phyloP scores from a whole-genome alignment of 2,797 vertebrate genomes.

The Garrulus glandarius region DNA sequence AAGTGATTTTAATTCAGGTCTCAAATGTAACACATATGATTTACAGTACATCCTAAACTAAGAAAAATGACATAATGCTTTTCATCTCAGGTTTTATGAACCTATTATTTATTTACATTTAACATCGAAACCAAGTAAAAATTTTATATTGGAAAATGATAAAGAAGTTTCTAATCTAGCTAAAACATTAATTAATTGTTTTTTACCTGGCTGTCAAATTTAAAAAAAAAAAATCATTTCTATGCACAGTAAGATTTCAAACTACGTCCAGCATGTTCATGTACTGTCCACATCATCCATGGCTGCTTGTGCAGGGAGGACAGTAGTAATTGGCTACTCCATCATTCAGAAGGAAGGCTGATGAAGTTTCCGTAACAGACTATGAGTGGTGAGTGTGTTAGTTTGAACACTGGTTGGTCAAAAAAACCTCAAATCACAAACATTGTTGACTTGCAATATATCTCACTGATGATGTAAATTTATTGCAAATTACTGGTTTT shows the following conservation, averaged over 20 bases:
- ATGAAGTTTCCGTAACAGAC: not conserved
- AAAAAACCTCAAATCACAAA: not conserved
- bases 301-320: not conserved
- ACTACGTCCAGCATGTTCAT: not conserved
- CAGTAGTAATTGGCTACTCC: not conserved
- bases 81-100: not conserved
- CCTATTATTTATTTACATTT: not conserved
- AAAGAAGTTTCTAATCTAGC: not conserved
- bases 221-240: not conserved
- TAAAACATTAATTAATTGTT: not conserved
- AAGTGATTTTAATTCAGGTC: not conserved
- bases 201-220: not conserved
- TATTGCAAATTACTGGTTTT: not conserved
- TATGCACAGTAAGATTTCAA: not conserved
- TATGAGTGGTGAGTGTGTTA: not conserved
- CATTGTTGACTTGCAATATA: not conserved
- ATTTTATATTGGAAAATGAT: not conserved
- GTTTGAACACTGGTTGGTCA: not conserved
- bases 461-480: not conserved
- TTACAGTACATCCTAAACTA: not conserved
- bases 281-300: not conserved
- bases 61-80: not conserved
- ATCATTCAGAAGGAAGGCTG: not conserved
- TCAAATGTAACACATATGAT: not conserved
- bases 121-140: not conserved